These are phyloP conservation scores for Tetragonisca angustula DNA, from an alignment of 2,888 invertebrate genomes.

Conservation along the genomic window DNA sequence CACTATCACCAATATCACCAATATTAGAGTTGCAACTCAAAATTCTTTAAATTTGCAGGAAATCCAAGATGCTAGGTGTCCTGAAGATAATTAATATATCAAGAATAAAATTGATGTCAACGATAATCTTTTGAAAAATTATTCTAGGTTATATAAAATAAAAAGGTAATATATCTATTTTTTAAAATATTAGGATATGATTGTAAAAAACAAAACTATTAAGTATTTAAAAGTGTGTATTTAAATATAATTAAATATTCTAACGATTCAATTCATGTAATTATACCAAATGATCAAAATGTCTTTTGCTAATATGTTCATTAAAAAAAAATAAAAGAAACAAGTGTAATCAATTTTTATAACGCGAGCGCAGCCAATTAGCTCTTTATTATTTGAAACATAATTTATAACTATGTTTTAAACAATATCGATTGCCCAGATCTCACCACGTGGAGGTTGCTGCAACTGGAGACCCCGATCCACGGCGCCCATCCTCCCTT, in stretches of 20 bases:
- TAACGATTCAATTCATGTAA: background rate
- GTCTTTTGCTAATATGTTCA: background rate
- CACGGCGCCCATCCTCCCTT: background rate
- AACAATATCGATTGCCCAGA: constrained; percentile 8
- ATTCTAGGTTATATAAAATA: background rate
- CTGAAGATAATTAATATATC: constrained; percentile 79
- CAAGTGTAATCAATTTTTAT: background rate
- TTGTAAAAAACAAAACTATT: constrained; percentile 23
- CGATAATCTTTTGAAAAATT: background rate
- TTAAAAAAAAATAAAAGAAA: background rate
- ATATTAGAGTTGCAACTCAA: background rate
- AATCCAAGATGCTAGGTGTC: constrained; percentile 80
- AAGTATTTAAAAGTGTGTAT: constrained; percentile 55
- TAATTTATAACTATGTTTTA: background rate
- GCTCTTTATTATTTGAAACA: constrained; percentile 2
- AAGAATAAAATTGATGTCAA: background rate
- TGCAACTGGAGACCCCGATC: background rate
- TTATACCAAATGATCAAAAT: background rate
- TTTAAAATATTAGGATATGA: background rate
- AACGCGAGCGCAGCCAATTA: background rate
- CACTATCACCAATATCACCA: background rate
- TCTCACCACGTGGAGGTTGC: constrained; percentile 12
- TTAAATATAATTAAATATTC: constrained; percentile 13
- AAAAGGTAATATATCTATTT: background rate
- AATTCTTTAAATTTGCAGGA: constrained; percentile 72